phyloP scores from a whole-genome alignment of 2,113 vertebrate genomes.

The Oxyura jamaicensis region DNA sequence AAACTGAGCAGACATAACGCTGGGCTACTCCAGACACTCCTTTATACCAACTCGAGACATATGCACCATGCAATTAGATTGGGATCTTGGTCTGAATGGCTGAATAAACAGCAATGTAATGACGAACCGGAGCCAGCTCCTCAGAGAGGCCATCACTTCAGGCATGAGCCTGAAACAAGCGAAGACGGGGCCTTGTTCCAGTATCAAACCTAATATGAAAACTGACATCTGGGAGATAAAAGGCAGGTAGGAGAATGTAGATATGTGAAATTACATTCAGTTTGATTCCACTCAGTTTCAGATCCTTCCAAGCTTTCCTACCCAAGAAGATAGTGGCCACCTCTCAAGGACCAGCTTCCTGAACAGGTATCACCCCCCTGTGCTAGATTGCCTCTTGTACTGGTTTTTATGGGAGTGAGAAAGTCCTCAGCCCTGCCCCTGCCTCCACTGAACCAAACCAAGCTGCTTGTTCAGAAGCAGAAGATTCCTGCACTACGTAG shows the following conservation, averaged over 20 bases:
- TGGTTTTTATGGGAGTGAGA: neutral
- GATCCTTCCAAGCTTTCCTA: neutral
- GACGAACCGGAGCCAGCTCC: neutral
- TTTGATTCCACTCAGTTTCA: neutral
- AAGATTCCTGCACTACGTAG: neutral
- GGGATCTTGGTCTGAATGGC: neutral
- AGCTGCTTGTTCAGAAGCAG: neutral
- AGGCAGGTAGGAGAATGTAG: neutral
- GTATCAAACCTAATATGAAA: neutral
- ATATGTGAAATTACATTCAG: neutral
- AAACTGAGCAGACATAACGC: neutral
- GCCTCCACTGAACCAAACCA: neutral
- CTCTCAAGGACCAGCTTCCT: neutral
- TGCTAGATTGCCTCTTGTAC: neutral
- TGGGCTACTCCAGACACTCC: neutral
- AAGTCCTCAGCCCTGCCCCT: neutral
- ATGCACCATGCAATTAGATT: fast-evolving
- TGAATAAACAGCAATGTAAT: neutral
- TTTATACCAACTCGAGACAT: neutral
- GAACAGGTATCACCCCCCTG: neutral
- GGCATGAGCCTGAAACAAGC: neutral
- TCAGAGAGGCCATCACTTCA: fast-evolving
- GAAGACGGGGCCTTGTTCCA: neutral
- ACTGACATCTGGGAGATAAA: neutral
- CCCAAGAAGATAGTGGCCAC: neutral